These are phyloP conservation scores for Cerastis rubricosa DNA, from an alignment of 2,888 invertebrate genomes.

Conservation along the genomic window DNA sequence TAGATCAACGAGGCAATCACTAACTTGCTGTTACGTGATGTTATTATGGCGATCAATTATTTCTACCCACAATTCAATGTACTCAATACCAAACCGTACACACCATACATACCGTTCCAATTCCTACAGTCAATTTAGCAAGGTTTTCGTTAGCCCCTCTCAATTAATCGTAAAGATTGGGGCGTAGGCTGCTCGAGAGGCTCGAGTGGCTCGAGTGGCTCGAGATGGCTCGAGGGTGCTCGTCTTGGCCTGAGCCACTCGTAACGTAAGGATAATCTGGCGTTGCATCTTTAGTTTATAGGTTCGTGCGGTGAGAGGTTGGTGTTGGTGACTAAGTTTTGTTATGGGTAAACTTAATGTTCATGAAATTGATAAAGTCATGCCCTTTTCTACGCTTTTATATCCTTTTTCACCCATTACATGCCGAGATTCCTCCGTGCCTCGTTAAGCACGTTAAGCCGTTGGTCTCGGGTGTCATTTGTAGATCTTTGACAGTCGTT, in stretches of 20 bases:
- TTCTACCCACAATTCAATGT: neutral
- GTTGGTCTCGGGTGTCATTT: no score
- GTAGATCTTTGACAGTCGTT: no score
- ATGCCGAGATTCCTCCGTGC: no score
- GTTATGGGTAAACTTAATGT: neutral
- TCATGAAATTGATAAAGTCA: neutral
- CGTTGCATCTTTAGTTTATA: conserved; percentile 67
- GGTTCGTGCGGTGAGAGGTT: conserved; percentile 33
- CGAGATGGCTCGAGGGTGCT: conserved; percentile 70
- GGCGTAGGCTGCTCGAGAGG: conserved; percentile 60
- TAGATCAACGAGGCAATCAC: no score
- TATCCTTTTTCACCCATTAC: no score
- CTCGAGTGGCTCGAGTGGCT: conserved; percentile 63
- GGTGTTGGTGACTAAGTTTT: conserved; percentile 13
- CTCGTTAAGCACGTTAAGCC: no score
- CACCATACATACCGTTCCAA: conserved; percentile 52
- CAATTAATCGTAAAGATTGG: conserved; percentile 82
- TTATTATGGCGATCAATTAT: neutral
- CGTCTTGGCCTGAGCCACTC: conserved; percentile 68
- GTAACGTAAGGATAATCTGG: conserved; percentile 65
- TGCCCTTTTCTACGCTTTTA: neutral
- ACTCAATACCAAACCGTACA: conserved; percentile 22
- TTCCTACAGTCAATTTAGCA: conserved; percentile 76
- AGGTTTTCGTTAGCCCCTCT: conserved; percentile 76
- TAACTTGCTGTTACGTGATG: no score